Evolutionary conservation across 2,113 vertebrate species (phyloP).

Genomic region (Paramormyrops kingsleyae): DNA sequence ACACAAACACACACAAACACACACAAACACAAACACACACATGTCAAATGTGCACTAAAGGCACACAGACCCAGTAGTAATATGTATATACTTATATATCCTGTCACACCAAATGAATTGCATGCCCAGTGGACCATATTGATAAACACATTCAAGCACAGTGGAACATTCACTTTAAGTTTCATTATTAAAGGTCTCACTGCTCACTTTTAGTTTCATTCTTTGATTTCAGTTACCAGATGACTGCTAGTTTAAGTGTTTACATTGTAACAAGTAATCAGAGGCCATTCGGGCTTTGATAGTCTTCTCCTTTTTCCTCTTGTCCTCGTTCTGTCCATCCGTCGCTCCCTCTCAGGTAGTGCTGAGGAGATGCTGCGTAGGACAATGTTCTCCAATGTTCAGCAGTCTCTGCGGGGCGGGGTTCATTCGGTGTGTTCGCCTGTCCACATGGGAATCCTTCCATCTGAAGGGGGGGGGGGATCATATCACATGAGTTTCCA

Average conservation of each 20-base stretch:
- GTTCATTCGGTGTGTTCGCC: background rate
- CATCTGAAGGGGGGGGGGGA: background rate
- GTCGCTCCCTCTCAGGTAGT: background rate
- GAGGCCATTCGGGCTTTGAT: background rate
- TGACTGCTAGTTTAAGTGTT: background rate
- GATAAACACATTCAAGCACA: background rate
- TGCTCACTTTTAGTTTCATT: background rate
- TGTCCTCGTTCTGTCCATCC: background rate
- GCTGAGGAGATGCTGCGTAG: background rate
- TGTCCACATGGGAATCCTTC: background rate
- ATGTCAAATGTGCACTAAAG: background rate
- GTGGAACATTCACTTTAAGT: background rate
- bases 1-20: conserved; percentile 24
- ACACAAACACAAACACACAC: background rate
- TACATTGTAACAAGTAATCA: background rate
- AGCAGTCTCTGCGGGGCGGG: background rate
- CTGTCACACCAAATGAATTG: background rate
- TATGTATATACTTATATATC: background rate
- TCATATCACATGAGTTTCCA: background rate
- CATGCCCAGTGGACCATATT: background rate
- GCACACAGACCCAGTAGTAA: background rate
- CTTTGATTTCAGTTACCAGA: background rate
- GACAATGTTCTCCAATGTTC: background rate
- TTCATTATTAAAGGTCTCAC: background rate
- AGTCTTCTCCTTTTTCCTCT: background rate